Conservation (phyloP, 2,888 invertebrate genomes). For the Diaphora mendica region DNA sequence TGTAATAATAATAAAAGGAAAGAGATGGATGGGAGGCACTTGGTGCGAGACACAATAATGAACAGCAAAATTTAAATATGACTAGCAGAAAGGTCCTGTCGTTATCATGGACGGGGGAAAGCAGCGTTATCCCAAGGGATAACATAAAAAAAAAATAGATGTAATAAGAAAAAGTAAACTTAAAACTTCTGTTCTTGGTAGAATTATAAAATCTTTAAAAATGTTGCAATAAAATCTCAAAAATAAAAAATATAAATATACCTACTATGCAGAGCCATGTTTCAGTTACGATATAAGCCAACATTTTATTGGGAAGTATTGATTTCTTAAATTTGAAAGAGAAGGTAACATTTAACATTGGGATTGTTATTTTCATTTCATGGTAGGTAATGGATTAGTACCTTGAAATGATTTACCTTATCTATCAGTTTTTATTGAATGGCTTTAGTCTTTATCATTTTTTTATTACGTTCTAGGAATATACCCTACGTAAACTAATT, state of each 20-base stretch:
- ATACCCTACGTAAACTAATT: not conserved
- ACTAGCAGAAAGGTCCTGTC: too few relatives aligned
- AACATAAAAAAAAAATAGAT: too few relatives aligned
- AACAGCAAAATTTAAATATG: too few relatives aligned
- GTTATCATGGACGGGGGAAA: too few relatives aligned
- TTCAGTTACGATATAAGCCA: not conserved
- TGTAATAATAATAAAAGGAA: too few relatives aligned
- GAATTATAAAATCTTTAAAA: not conserved
- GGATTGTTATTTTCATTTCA: constrained; percentile 6
- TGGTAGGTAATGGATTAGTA: constrained; percentile 2
- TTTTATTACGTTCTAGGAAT: not conserved
- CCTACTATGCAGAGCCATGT: not conserved
- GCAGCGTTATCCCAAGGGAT: too few relatives aligned
- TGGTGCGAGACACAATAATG: too few relatives aligned
- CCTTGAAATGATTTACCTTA: constrained; percentile 7
- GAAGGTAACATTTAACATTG: not conserved
- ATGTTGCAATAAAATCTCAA: not conserved
- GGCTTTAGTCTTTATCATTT: not conserved
- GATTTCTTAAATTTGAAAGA: not conserved
- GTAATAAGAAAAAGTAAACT: not conserved
- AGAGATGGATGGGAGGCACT: too few relatives aligned
- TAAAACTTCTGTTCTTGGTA: not conserved
- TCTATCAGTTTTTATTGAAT: not conserved
- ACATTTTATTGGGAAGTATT: not conserved
- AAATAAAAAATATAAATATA: not conserved